phyloP scores from a whole-genome alignment of 1,140 invertebrate species.

The Drosophila bocqueti region DNA sequence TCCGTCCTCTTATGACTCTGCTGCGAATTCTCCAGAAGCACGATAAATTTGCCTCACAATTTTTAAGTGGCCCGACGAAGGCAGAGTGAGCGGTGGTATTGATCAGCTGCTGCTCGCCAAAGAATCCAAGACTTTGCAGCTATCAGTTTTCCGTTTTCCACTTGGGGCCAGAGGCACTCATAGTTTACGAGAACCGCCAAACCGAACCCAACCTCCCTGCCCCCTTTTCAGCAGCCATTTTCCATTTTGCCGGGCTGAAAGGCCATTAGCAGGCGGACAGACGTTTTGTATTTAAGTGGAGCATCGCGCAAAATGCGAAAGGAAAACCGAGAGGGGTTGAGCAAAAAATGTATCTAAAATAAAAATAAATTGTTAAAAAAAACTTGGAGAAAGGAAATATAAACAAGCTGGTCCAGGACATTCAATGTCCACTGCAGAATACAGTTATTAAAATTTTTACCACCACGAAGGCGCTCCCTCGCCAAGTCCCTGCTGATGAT shows the following conservation, averaged over 20 bases:
- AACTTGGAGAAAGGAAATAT: constrained; percentile 58
- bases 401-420: constrained; percentile 54
- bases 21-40: constrained; percentile 24
- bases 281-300: constrained; percentile 62
- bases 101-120: constrained; percentile 43
- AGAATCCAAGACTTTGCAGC: constrained; percentile 32
- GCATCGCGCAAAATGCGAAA: constrained; percentile 36
- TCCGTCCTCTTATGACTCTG: constrained; percentile 8
- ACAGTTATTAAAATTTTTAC: constrained; percentile 62
- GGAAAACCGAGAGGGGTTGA: constrained; percentile 15
- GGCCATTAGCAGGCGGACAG: constrained; percentile 56
- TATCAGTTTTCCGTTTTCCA: constrained; percentile 56
- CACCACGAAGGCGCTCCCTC: background rate
- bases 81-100: constrained; percentile 27
- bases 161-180: constrained; percentile 44
- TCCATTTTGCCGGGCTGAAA: constrained; percentile 20
- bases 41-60: constrained; percentile 53
- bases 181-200: constrained; percentile 43
- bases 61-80: constrained; percentile 32
- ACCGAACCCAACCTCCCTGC: constrained; percentile 2
- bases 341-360: constrained; percentile 47
- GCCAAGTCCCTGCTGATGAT: constrained; percentile 34
- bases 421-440: constrained; percentile 54
- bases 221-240: constrained; percentile 6
- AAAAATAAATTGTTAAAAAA: constrained; percentile 61